A percentile compares a stretch with the other conserved stretches of the same genome.
Evolutionary conservation across 1,140 invertebrate genomes (phyloP).

Genomic region (Chelonus insularis): DNA sequence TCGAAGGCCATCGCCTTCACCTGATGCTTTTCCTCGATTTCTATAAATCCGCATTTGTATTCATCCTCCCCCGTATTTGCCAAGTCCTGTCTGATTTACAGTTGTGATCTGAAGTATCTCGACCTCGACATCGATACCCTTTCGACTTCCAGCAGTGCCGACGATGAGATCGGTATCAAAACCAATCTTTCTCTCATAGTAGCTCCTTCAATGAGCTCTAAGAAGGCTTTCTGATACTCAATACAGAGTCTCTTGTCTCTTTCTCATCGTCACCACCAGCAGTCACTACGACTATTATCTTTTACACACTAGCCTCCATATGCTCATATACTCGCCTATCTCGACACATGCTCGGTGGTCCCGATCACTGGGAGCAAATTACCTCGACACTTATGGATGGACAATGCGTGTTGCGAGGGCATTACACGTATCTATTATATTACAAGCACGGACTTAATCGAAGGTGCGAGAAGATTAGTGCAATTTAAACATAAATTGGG

Average conservation of each 20-base stretch:
- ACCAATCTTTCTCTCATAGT: conserved; percentile 21
- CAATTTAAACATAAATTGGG: no score
- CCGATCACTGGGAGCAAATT: conserved; percentile 26
- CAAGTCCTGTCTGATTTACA: conserved; percentile 25
- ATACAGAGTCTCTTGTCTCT: not conserved
- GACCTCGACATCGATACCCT: conserved; percentile 32
- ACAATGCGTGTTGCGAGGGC: conserved; percentile 30
- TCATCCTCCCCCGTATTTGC: conserved; percentile 20
- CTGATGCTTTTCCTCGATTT: conserved; percentile 18
- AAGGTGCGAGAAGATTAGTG: conserved; percentile 30
- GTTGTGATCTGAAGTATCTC: conserved; percentile 7
- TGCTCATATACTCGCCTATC: not conserved
- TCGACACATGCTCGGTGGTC: conserved; percentile 25
- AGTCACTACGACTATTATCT: no score
- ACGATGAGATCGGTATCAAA: conserved; percentile 29
- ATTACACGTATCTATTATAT: conserved; percentile 33
- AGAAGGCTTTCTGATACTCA: not conserved
- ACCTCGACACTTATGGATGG: conserved; percentile 27
- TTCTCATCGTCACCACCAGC: not conserved
- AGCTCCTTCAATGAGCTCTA: not conserved
- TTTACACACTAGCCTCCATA: not conserved
- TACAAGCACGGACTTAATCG: conserved; percentile 41
- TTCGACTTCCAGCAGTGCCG: conserved; percentile 27
- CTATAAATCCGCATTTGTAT: conserved; percentile 13
- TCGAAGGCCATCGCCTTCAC: conserved; percentile 22